Base-by-base conservation (phyloP, 2,797 vertebrate genomes). In the Sparus aurata region DNA sequence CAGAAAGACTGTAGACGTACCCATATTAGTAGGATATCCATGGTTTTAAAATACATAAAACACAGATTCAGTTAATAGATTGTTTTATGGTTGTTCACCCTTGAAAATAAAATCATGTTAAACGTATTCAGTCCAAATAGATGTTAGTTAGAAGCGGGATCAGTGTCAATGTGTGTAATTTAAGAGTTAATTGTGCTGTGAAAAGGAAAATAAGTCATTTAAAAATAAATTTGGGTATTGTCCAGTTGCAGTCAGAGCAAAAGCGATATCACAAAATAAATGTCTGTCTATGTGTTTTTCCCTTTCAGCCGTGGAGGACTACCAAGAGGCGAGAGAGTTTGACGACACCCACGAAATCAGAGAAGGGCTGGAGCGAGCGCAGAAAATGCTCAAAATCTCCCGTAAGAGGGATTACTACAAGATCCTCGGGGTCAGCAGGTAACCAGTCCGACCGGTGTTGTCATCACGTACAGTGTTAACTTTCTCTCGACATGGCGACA, bases 321-420 rank as follows among this genome's bases (percentile, higher is more conserved):
- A 96, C 86, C 94, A 94, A 84, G 96, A 96, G 78, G 96, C 96
- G 0, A 91, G 90, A 60, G 96, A 96, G 87, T 94, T 97, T 22
- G 95, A 97, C 25, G 95, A 96, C 17, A 96, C 87, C 65, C 92
- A 93, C 20, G 94, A 96, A 30, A 91, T 97, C 25, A 93, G 87
- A 75, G 95, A 97, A 49, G 96, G 96, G 11, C 92, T 97, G 7
- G 96, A 97, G 2, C 91, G 95, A 27, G 95, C 96, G 0, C 96
- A 96, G 88, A 97, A 95, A 68, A 85, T 97, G 16, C 95, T 97
- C 5, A 97, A 97, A 82, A 25, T 96, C 58, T 97, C 96, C 3
- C 94, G 90, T 1, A 96, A 97, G 87, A 93, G 96, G 63, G 96
- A 97, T 75, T 97, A 97, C 86, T 97, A 97, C 80, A 97, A 97